Base-by-base conservation (phyloP, 2,888 invertebrate genomes). In the Panopea generosa region DNA sequence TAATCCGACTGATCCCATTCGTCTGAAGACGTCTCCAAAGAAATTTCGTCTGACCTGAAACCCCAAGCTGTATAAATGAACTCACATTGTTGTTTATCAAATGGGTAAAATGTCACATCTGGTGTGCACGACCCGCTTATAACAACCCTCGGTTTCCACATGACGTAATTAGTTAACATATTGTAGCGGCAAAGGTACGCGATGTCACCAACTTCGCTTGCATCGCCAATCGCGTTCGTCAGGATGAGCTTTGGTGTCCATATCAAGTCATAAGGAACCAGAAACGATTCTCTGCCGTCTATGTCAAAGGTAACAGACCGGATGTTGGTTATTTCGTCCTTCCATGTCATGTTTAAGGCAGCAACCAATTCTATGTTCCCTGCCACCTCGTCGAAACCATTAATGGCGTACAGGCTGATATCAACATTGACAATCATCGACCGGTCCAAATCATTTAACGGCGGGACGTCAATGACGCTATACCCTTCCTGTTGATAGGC, bases 21-120 rank as follows among this genome's bases (percentile, higher is more conserved):
- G 40, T 61, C 52, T 6, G 16, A 14, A 16, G 4, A 20, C 27
- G 74, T 45, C 16, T 24, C 53, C 1, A 79, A 45, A 16, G 29
- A 11, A n/a, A 79, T 18, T 43, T 79, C 79, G 29, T 68, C 29
- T 0, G 49, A 38, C 2, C 22, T 47, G 55, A 74, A 74, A 18
- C 73, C 79, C 79, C 79, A 79, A 1, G 75, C 57, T 9, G 75
- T 79, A 29, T 75, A 79, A 16, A 69, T 49, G 38, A 79, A 79
- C n/a, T 60, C 55, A 20, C 79, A 79, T 1, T 38, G 29, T 22
- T 79, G 79, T 33, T 66, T 78, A 26, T 79, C 79, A 49, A 79
- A 79, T 24, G 79, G 79, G 33, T 79, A 79, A 45, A 56, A 79
- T n/a, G 79, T 79, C 27, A 79, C 75, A 69, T 79, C 79, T n/a